phyloP scores from a whole-genome alignment of 2,888 invertebrate species.

The Anodontia alba region DNA sequence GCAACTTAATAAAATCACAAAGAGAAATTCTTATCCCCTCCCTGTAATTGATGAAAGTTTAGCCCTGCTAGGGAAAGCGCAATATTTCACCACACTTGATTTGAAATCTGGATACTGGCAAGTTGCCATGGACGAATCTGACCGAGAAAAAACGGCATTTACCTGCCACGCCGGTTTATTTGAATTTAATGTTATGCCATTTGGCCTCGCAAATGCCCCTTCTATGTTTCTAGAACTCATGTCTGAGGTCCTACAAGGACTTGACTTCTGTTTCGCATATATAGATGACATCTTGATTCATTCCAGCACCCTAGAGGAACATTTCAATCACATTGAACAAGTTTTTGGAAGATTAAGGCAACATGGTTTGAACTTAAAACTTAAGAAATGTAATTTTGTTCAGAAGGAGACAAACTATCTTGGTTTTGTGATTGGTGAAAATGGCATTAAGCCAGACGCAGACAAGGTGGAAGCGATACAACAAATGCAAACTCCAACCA shows the following conservation, averaged over 20 bases:
- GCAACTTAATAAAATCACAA: slow-evolving; percentile 20
- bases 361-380: slow-evolving; percentile 38
- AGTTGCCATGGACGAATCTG: slow-evolving; percentile 21
- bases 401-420: slow-evolving; percentile 39
- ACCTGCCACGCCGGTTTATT: slow-evolving; percentile 41
- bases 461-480: slow-evolving; percentile 40
- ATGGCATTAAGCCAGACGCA: slow-evolving; percentile 41
- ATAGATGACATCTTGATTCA: slow-evolving; percentile 43
- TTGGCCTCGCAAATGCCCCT: slow-evolving; percentile 37
- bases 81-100: slow-evolving; percentile 39
- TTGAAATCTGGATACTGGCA: slow-evolving; percentile 41
- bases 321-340: slow-evolving; percentile 37
- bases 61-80: slow-evolving; percentile 18
- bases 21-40: slow-evolving; percentile 30
- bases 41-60: slow-evolving; percentile 47
- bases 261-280: slow-evolving; percentile 38
- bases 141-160: slow-evolving; percentile 46
- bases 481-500: slow-evolving; percentile 25
- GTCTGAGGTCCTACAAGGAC: slow-evolving; percentile 35
- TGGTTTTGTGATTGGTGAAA: slow-evolving; percentile 33
- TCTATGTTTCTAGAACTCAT: slow-evolving; percentile 27
- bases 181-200: slow-evolving; percentile 45
- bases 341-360: slow-evolving; percentile 36
- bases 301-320: slow-evolving; percentile 39
- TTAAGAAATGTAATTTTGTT: slow-evolving; percentile 50